These are phyloP conservation scores for Aricia agestis DNA, from an alignment of 1,140 invertebrate genomes.

Conservation along the genomic window DNA sequence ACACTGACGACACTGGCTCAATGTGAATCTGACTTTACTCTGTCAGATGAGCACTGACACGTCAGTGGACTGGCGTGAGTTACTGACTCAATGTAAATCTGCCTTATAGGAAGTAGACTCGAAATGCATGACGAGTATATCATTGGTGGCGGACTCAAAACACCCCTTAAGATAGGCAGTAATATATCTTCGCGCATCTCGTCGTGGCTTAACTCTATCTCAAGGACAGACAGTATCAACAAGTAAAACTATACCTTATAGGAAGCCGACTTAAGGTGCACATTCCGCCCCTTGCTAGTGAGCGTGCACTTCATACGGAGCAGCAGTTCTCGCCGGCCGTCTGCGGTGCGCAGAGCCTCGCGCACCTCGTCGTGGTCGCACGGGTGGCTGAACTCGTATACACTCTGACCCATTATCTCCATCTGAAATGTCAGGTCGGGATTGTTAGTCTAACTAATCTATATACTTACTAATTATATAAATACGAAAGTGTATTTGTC, in stretches of 20 bases:
- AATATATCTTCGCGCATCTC: no score
- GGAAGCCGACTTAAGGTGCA: conserved; percentile 93
- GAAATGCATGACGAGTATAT: no score
- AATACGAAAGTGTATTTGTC: no score
- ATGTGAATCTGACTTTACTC: no score
- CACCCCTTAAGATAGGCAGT: no score
- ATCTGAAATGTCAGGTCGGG: conserved; percentile 79
- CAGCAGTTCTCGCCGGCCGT: conserved; percentile 78
- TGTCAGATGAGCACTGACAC: no score
- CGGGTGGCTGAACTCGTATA: conserved; percentile 95
- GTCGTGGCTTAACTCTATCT: neutral
- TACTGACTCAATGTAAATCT: no score
- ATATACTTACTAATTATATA: no score
- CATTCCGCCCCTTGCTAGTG: conserved; percentile 91
- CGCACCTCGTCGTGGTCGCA: conserved; percentile 96
- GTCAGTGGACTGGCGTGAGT: no score
- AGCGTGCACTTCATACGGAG: conserved; percentile 94
- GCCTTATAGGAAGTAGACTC: no score
- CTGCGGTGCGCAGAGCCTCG: conserved; percentile 83
- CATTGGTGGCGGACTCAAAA: no score
- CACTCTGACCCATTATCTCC: conserved; percentile 83
- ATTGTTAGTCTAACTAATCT: neutral
- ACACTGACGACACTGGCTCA: no score
- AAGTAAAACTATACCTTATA: conserved; percentile 86
- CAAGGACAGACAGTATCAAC: neutral